Conservation (phyloP, 1,140 invertebrate genomes). For the Brachionus sp. region DNA sequence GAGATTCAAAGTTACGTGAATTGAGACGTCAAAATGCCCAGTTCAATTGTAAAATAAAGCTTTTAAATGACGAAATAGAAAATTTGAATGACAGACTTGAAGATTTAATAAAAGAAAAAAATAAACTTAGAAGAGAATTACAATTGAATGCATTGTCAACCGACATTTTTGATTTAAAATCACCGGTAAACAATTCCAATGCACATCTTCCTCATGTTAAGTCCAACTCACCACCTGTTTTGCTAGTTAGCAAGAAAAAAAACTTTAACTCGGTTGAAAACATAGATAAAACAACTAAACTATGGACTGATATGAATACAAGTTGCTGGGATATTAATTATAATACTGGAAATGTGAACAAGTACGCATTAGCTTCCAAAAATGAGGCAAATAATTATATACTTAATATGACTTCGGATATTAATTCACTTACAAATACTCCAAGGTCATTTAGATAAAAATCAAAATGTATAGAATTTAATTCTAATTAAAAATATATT, state of each 20-base stretch:
- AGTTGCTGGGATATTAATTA: conserved; percentile 12
- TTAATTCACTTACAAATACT: neutral
- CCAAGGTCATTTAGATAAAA: conserved; percentile 30
- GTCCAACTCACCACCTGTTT: conserved; percentile 7
- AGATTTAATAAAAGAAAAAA: neutral
- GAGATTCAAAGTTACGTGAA: conserved; percentile 19
- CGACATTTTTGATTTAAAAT: neutral
- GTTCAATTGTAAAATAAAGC: conserved; percentile 14
- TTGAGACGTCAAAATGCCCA: conserved; percentile 6
- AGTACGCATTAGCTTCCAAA: conserved; percentile 10
- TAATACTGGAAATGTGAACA: conserved; percentile 24
- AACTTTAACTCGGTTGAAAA: neutral
- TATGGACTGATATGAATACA: conserved; percentile 1
- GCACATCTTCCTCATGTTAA: neutral
- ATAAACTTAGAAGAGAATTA: conserved; percentile 2
- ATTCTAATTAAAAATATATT: neutral
- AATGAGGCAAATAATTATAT: conserved; percentile 6
- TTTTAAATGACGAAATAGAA: conserved; percentile 10
- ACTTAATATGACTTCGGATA: neutral
- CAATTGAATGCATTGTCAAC: neutral
- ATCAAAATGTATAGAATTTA: neutral
- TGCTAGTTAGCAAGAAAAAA: neutral
- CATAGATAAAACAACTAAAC: neutral
- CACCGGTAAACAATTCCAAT: neutral
- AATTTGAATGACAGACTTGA: conserved; percentile 33